Percentiles rank a stretch among this genome's conserved stretches.
Conservation (phyloP, 92 coral and sea anemone species). For the Phymanthus crucifer region DNA sequence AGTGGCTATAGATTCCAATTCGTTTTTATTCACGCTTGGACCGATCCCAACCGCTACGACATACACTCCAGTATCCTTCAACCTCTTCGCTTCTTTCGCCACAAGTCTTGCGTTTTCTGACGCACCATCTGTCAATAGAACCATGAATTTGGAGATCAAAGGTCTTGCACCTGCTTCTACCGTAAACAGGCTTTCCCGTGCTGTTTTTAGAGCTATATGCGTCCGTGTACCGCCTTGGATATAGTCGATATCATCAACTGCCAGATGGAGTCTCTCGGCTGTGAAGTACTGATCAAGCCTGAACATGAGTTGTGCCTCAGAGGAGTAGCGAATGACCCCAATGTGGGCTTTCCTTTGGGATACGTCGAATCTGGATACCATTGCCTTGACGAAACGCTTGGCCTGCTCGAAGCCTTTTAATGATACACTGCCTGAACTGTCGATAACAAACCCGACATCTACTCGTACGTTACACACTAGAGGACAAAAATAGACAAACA, state of each 20-base stretch:
- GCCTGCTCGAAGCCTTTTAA: conserved; percentile 57
- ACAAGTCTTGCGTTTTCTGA: conserved; percentile 12
- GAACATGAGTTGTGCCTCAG: conserved; percentile 42
- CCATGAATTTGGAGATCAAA: conserved; percentile 38
- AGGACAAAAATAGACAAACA: no score
- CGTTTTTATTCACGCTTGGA: conserved; percentile 52
- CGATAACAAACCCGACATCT: conserved; percentile 70
- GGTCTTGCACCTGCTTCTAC: conserved; percentile 41
- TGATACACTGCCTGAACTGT: conserved; percentile 65
- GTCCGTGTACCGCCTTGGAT: conserved; percentile 43
- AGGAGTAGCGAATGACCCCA: conserved; percentile 50
- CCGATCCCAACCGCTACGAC: conserved; percentile 71
- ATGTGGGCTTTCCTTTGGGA: conserved; percentile 46
- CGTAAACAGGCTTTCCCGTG: conserved; percentile 36
- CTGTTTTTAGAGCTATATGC: conserved; percentile 38
- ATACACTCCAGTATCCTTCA: conserved; percentile 53
- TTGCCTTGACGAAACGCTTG: conserved; percentile 62
- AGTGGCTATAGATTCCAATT: conserved; percentile 57
- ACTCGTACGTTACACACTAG: conserved; percentile 74
- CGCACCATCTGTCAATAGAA: conserved; percentile 51
- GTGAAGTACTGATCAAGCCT: conserved; percentile 39
- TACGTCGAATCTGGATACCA: conserved; percentile 51
- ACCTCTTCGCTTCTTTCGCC: conserved; percentile 25
- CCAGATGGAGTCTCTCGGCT: conserved; percentile 12
- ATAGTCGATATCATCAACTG: conserved; percentile 37